Percentiles rank a stretch among this genome's conserved stretches.
These are phyloP conservation scores for Procambarus virginalis DNA, from an alignment of 1,140 invertebrate genomes.

Conservation along the genomic window DNA sequence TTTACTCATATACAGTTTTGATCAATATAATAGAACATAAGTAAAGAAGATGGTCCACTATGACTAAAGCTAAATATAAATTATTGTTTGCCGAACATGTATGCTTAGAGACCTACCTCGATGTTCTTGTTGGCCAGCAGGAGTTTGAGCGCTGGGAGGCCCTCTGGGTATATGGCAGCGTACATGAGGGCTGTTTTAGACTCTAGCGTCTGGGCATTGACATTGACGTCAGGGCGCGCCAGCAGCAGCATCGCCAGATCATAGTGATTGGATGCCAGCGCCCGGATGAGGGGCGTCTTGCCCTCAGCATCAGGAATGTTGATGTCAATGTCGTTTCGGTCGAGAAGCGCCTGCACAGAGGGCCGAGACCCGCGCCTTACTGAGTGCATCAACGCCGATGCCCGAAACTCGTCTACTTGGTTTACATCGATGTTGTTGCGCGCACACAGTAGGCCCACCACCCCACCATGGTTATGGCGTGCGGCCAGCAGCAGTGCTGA, in stretches of 20 bases:
- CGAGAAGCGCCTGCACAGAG: slow-evolving; percentile 59
- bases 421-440: slow-evolving; percentile 65
- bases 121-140: slow-evolving; percentile 63
- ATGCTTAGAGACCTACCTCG: slow-evolving; percentile 31
- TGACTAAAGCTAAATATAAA: no score
- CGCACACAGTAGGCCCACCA: slow-evolving; percentile 54
- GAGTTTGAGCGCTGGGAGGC: slow-evolving; percentile 65
- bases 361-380: slow-evolving; percentile 39
- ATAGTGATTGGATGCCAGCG: slow-evolving; percentile 60
- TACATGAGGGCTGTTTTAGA: slow-evolving; percentile 69
- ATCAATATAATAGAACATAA: no score
- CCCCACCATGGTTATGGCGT: slow-evolving; percentile 26
- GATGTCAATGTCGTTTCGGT: slow-evolving; percentile 56
- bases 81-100: no score
- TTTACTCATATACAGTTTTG: no score
- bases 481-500: slow-evolving; percentile 66
- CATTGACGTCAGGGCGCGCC: slow-evolving; percentile 61
- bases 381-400: slow-evolving; percentile 52
- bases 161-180: slow-evolving; percentile 65
- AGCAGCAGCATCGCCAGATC: slow-evolving; percentile 68
- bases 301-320: slow-evolving; percentile 69
- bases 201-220: slow-evolving; percentile 62
- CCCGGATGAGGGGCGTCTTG: slow-evolving; percentile 66
- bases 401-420: slow-evolving; percentile 55
- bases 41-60: no score